Evolutionary conservation across 1,140 invertebrate genomes (phyloP).

Genomic region (Xylocopa sonorina): DNA sequence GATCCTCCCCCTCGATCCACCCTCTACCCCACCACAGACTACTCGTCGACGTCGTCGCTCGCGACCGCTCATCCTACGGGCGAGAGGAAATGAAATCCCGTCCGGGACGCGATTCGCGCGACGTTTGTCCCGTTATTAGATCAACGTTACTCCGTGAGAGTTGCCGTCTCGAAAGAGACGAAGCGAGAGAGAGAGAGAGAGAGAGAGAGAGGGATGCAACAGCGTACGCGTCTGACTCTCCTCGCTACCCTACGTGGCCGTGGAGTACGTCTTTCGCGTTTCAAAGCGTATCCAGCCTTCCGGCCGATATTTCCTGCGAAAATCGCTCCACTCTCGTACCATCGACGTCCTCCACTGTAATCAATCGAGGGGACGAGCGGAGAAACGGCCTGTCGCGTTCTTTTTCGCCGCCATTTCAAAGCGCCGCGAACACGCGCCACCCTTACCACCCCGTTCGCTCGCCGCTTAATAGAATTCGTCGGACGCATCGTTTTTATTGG

Average conservation of each 20-base stretch:
- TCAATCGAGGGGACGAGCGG: constrained; percentile 29
- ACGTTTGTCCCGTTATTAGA: constrained; percentile 74
- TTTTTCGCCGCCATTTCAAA: neutral
- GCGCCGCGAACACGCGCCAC: neutral
- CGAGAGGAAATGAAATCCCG: constrained; percentile 72
- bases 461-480: constrained; percentile 14
- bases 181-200: constrained; percentile 14
- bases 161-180: constrained; percentile 33
- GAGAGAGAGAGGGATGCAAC: constrained; percentile 20
- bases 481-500: constrained; percentile 9
- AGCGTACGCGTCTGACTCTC: too few species aligned
- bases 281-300: constrained; percentile 49
- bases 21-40: constrained; percentile 33
- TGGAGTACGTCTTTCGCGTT: constrained; percentile 65
- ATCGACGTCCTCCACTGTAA: constrained; percentile 26
- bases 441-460: neutral
- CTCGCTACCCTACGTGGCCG: constrained; percentile 38
- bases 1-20: constrained; percentile 48
- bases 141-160: constrained; percentile 68
- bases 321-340: constrained; percentile 36
- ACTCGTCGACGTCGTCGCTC: neutral
- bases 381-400: constrained; percentile 8
- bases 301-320: constrained; percentile 52
- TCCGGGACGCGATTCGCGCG: constrained; percentile 67
- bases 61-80: constrained; percentile 52